Evolutionary conservation across 2,113 vertebrate genomes (phyloP), one percentile per base, ranked within the genome.

Genomic region (Nettapus auritus): DNA sequence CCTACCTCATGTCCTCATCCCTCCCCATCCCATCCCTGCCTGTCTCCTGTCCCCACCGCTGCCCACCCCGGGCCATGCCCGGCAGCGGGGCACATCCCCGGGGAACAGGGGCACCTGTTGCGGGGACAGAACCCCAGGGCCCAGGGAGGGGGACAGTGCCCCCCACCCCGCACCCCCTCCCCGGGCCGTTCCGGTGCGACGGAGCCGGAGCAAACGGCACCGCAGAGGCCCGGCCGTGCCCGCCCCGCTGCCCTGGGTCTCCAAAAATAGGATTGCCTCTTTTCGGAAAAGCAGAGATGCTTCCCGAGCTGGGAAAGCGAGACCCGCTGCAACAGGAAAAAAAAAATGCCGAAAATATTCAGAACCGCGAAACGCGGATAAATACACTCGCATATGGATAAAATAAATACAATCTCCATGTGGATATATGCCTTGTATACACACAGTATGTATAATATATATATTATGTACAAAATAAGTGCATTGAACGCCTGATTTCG

Each of bases 401-500:
- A 38, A 84, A 91, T 18, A 75, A 85, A 31, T 22, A 26, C 3
- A 4, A 15, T 18, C 2, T 5, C 3, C 42, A 38, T 38, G 21
- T 73, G 1, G 26, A 3, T 22, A 5, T 8, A 6, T 7, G 9
- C 3, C 4, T 3, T 11, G 11, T 9, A 17, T 8, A 7, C 22
- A 48, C 46, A 48, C 46, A 48, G 46, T 5, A 22, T 22, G 46
- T 11, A 21, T 48, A 21, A 48, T 20, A 6, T 11, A 6, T 6
- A 5, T 17, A 13, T 23, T 8, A 36, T 6, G 12, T 19, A 15
- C 31, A 21, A 91, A 89, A 67, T 25, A 34, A 4, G 23, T 9
- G 8, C 4, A 0, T 2, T 18, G 15, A 20, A 31, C 34, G n/a
- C 2, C 2, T 3, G 66, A 46, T 63, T 11, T 0, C 5, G 1